phyloP scores from a whole-genome alignment of 2,113 vertebrate species.

The Psammodynastes pulverulentus region DNA sequence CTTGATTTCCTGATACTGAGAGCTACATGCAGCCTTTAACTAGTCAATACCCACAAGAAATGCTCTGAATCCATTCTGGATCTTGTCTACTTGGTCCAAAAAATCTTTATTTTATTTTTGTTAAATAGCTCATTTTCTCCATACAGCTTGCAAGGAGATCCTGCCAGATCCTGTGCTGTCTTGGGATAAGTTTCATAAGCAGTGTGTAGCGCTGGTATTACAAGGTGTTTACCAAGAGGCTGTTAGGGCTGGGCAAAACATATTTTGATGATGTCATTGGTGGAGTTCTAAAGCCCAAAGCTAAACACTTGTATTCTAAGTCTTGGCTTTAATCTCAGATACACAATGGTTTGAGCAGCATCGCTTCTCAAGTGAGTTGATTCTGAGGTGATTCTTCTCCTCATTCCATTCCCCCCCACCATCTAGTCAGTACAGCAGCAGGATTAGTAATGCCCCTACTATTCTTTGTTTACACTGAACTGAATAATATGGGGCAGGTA shows the following conservation, averaged over 20 bases:
- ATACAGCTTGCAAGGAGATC: neutral
- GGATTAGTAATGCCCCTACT: neutral
- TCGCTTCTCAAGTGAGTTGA: neutral
- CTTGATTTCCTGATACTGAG: neutral
- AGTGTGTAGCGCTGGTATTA: neutral
- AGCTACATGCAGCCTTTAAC: neutral
- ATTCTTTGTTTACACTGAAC: neutral
- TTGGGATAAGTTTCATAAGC: neutral
- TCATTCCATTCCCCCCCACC: neutral
- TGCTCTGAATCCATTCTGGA: neutral
- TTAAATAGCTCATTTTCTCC: neutral
- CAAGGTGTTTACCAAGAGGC: neutral
- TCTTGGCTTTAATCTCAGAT: neutral
- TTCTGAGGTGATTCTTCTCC: neutral
- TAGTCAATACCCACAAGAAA: neutral
- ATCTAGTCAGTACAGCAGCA: neutral
- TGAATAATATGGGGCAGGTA: neutral
- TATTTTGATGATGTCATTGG: neutral
- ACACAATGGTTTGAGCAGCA: neutral
- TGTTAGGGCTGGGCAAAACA: neutral
- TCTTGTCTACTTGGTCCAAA: neutral
- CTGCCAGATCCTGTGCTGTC: neutral
- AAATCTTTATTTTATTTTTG: neutral
- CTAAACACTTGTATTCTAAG: neutral
- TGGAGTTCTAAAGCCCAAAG: neutral